These are phyloP conservation scores for Siniperca chuatsi DNA, from an alignment of 2,113 vertebrate species.

Conservation along the genomic window DNA sequence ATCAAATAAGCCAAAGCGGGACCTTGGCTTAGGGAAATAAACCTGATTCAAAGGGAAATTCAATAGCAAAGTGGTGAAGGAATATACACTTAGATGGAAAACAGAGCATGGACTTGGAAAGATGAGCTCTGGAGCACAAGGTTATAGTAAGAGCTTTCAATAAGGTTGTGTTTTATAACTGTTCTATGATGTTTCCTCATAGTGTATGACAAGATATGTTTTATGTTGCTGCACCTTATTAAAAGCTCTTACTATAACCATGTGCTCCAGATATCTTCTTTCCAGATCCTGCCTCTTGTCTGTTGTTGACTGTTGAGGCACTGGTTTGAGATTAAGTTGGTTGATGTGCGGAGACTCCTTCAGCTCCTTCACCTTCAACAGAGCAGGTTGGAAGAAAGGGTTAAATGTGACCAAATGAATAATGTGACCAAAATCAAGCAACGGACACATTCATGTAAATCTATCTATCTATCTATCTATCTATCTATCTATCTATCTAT, in stretches of 20 bases:
- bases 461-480: background rate
- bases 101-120: background rate
- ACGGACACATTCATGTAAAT: too few relatives aligned
- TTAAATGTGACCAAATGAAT: too few relatives aligned
- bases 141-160: background rate
- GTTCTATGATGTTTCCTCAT: too few relatives aligned
- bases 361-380: too few relatives aligned
- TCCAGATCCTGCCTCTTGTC: background rate
- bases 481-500: background rate
- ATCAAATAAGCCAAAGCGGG: constrained; percentile 17
- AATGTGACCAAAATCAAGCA: too few relatives aligned
- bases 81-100: constrained; percentile 9
- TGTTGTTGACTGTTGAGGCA: background rate
- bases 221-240: background rate
- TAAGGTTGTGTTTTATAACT: too few relatives aligned
- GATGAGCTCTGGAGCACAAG: background rate
- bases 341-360: background rate
- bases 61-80: constrained; percentile 4
- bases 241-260: background rate
- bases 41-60: constrained; percentile 29
- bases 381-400: too few relatives aligned
- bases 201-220: background rate
- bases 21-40: constrained; percentile 38
- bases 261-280: too few relatives aligned
- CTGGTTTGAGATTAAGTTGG: background rate